phyloP scores from a whole-genome alignment of 1,140 invertebrate species.

The Phocides pigmalion region DNA sequence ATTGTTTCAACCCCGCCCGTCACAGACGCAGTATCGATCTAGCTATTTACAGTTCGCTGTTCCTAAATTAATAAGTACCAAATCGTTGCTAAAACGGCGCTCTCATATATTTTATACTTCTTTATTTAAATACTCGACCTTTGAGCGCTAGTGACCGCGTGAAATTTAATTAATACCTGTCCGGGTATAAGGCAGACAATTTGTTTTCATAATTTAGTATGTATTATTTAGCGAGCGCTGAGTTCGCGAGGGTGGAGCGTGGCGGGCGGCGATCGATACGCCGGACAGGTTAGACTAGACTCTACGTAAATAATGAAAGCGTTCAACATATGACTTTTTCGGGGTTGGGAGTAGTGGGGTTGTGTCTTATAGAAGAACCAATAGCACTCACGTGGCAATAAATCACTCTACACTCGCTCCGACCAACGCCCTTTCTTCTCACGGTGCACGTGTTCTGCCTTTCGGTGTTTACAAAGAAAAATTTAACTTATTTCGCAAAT shows the following conservation, averaged over 20 bases:
- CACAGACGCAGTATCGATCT: neutral
- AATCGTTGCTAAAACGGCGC: slow-evolving; percentile 2
- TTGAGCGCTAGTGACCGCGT: slow-evolving; percentile 13
- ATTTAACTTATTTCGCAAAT: neutral
- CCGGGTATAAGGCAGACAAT: slow-evolving; percentile 22
- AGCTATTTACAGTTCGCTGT: slow-evolving; percentile 1
- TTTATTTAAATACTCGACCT: slow-evolving; percentile 14
- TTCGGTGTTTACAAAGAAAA: neutral
- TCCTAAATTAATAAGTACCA: slow-evolving; percentile 10
- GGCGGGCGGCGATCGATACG: slow-evolving; percentile 63
- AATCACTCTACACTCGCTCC: neutral
- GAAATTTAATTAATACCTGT: slow-evolving; percentile 32
- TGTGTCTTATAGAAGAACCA: neutral
- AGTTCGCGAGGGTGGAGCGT: slow-evolving; percentile 39
- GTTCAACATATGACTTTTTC: slow-evolving; percentile 45
- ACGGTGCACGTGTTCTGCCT: neutral
- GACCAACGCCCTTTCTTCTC: neutral
- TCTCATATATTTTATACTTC: neutral
- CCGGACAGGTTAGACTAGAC: slow-evolving; percentile 61
- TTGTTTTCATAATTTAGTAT: slow-evolving; percentile 43
- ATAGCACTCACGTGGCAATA: slow-evolving; percentile 52
- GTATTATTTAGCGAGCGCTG: slow-evolving; percentile 54
- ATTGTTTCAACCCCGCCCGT: neutral
- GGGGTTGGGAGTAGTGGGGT: neutral
- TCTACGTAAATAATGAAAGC: slow-evolving; percentile 74